phyloP scores from a whole-genome alignment of 2,113 vertebrate genomes.

The Anas platyrhynchos region DNA sequence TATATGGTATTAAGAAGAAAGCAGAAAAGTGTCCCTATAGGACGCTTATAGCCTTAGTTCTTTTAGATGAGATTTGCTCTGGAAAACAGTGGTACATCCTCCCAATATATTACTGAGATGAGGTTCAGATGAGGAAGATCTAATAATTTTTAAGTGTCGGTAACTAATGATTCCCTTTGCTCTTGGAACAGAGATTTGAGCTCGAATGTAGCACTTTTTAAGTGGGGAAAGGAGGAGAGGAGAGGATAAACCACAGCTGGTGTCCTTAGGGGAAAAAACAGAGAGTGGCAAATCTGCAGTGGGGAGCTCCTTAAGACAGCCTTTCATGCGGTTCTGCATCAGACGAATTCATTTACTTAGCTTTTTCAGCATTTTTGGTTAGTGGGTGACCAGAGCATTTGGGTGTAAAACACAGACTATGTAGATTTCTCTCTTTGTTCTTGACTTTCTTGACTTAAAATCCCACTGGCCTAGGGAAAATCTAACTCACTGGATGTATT shows the following conservation, averaged over 20 bases:
- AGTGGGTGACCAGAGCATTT: conserved; percentile 12
- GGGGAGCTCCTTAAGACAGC: not conserved
- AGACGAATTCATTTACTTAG: not conserved
- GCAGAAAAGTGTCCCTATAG: not conserved
- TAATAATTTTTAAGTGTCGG: not conserved
- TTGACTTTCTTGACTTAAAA: not conserved
- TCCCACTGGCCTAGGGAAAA: not conserved
- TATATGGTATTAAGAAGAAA: not conserved
- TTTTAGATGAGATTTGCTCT: not conserved
- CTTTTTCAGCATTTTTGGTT: conserved; percentile 40
- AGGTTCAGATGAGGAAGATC: not conserved
- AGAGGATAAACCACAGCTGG: not conserved
- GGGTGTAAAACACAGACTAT: not conserved
- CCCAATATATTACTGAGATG: not conserved
- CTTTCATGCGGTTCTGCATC: conserved; percentile 36
- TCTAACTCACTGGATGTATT: not conserved
- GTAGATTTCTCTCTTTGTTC: conserved; percentile 12
- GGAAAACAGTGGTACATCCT: not conserved
- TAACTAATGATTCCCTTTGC: not conserved
- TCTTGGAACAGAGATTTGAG: not conserved
- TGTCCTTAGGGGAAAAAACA: not conserved
- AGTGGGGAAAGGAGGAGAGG: not conserved
- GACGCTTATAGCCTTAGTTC: not conserved
- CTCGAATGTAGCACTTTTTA: not conserved
- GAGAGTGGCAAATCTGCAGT: not conserved